Percentiles rank a stretch among this genome's conserved stretches.
phyloP scores from a whole-genome alignment of 2,888 invertebrate genomes.

The Ferdinandea cuprea region DNA sequence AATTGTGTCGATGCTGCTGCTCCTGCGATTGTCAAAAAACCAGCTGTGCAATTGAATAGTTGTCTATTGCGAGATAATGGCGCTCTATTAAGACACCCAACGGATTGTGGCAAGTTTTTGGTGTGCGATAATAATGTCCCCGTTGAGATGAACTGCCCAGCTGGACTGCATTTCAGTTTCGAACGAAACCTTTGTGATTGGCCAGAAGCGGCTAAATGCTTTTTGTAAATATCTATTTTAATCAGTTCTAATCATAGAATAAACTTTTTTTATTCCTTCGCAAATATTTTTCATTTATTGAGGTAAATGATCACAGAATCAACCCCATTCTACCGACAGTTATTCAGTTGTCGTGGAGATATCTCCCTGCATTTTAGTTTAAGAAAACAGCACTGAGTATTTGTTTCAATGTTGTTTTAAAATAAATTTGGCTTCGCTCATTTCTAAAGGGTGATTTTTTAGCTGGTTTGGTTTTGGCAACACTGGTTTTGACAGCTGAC shows the following conservation, averaged over 20 bases:
- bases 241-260: background rate
- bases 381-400: too few relatives aligned
- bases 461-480: too few relatives aligned
- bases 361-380: too few relatives aligned
- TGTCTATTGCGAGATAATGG: constrained; percentile 56
- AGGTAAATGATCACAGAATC: too few relatives aligned
- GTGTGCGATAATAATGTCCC: constrained; percentile 76
- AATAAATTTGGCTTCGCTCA: too few relatives aligned
- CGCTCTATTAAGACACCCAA: constrained; percentile 75
- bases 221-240: background rate
- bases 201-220: constrained; percentile 77
- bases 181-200: constrained; percentile 77
- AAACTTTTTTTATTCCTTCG: too few relatives aligned
- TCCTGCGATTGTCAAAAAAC: background rate
- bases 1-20: constrained; percentile 36
- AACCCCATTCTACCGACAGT: too few relatives aligned
- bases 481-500: too few relatives aligned
- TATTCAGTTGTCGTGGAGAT: too few relatives aligned
- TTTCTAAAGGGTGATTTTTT: too few relatives aligned
- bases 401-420: too few relatives aligned
- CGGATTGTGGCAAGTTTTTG: constrained; percentile 77
- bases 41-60: background rate
- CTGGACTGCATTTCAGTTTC: constrained; percentile 77
- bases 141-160: constrained; percentile 77
- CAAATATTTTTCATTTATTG: too few relatives aligned